Evolutionary conservation across 2,888 invertebrate species (phyloP).

Genomic region (Drosophila subsilvestris): DNA sequence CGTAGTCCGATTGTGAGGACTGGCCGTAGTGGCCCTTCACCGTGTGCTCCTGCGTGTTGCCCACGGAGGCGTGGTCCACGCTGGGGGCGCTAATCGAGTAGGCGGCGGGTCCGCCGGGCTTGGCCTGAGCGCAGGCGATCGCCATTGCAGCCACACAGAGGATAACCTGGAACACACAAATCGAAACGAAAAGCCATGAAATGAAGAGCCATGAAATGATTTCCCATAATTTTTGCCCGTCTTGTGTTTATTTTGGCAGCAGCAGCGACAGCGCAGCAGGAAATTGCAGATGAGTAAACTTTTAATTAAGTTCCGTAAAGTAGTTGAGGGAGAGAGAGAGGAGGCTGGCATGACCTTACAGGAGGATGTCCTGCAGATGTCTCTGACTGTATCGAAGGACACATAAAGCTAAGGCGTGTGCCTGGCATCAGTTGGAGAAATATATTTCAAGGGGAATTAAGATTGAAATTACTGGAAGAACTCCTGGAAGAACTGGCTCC

Average conservation of each 20-base stretch:
- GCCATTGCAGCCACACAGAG: conserved; percentile 80
- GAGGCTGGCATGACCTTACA: no score
- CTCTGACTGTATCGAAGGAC: conserved; percentile 18
- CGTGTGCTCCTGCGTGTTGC: conserved; percentile 83
- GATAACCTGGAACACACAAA: conserved; percentile 70
- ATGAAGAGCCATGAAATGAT: not conserved
- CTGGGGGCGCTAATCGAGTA: conserved; percentile 83
- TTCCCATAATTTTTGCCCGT: not conserved
- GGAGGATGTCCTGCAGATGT: not conserved
- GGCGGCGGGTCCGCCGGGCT: conserved; percentile 83
- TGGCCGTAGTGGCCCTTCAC: conserved; percentile 84
- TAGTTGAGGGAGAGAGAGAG: no score
- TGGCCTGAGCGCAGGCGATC: conserved; percentile 81
- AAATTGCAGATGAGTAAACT: conserved; percentile 72
- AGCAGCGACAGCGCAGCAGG: conserved; percentile 42
- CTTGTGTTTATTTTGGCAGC: conserved; percentile 16
- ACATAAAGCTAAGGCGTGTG: not conserved
- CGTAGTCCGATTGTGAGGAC: conserved; percentile 83
- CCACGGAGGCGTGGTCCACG: conserved; percentile 83
- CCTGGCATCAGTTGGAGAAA: not conserved
- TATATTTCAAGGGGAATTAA: no score
- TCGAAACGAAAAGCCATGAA: not conserved
- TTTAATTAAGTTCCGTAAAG: conserved; percentile 75
- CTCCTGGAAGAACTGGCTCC: no score
- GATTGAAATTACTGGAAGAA: no score